Evolutionary conservation across 2,888 invertebrate genomes (phyloP), one percentile per base, ranked within the genome.

Genomic region (Melinopterus prodromus): DNA sequence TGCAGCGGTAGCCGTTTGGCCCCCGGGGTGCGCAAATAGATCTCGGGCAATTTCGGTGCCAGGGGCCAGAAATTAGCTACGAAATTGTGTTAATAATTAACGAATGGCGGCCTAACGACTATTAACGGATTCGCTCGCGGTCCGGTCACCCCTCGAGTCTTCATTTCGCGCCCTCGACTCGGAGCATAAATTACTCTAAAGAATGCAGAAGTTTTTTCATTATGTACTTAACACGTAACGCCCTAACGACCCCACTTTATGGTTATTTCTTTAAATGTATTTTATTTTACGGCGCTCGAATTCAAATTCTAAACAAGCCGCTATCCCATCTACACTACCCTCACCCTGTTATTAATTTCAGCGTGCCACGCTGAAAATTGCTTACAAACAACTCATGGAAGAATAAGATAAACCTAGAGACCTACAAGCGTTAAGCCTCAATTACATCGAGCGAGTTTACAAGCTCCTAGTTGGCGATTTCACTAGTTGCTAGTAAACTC

Each of bases 191-290:
- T 81, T 81, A 80, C 79, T 70, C 76, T 37, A 26, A 81, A 81
- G 79, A 81, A 81, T 81, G 79, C 72, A 36, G 74, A 81, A 80
- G 81, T 81, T 81, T 81, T 81, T 81, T 80, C 80, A 81, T 81
- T 81, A 78, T 76, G 78, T 78, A 81, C 78, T 81, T 81, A 80
- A 80, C 79, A 78, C 77, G 78, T 80, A 38, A 70, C 76, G 37
- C 37, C 37, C 35, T 5, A 38, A 38, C 15, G 14, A 77, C 37
- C 37, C 74, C 14, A n/a, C 26, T 74, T 74, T 69, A 37, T 36
- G 37, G 70, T 35, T 72, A 78, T 53, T 72, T 53, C 26, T 78
- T 72, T 53, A 72, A 78, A 78, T 78, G 38, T 69, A 12, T 26
- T 72, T 71, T 78, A 53, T 15, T 38, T 26, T 26, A 26, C 26